A percentile compares a stretch with the other conserved stretches of the same genome.
Conservation (phyloP, 1,140 invertebrate species). For the Eriocheir sinensis region DNA sequence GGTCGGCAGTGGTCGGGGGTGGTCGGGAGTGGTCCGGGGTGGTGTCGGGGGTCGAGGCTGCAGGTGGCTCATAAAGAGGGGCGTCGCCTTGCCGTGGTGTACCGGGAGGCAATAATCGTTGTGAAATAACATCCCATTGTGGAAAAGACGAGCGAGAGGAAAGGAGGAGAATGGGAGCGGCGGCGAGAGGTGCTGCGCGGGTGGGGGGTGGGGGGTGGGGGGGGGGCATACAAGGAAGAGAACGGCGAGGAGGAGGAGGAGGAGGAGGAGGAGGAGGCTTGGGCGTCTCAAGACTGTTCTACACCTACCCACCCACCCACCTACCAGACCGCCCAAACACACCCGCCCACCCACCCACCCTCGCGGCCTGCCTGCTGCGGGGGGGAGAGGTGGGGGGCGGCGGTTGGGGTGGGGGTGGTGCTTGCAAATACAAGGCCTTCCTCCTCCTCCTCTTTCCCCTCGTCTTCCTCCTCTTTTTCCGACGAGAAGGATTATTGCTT, state of each 20-base stretch:
- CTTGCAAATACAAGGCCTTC: not conserved
- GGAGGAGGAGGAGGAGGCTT: not conserved
- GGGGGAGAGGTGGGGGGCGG: not conserved
- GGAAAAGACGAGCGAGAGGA: not conserved
- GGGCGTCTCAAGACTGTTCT: not conserved
- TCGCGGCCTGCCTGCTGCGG: not conserved
- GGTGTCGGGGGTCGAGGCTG: not conserved
- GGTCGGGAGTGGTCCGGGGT: not conserved
- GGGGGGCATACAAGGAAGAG: not conserved
- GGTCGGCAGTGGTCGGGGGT: not conserved
- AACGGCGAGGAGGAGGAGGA: not conserved
- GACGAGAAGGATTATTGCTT: not conserved
- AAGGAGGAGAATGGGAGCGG: no score
- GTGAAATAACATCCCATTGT: not conserved
- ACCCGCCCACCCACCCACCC: no score
- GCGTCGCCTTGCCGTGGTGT: no score
- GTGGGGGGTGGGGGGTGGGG: not conserved
- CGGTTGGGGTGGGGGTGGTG: not conserved
- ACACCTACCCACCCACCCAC: not conserved
- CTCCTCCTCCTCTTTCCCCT: no score
- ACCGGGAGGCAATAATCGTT: no score
- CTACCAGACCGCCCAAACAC: no score
- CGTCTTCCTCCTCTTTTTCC: no score
- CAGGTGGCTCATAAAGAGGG: not conserved
- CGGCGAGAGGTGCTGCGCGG: no score